Base-by-base conservation (phyloP, 1,140 invertebrate species). In the Lordiphosa mommai region DNA sequence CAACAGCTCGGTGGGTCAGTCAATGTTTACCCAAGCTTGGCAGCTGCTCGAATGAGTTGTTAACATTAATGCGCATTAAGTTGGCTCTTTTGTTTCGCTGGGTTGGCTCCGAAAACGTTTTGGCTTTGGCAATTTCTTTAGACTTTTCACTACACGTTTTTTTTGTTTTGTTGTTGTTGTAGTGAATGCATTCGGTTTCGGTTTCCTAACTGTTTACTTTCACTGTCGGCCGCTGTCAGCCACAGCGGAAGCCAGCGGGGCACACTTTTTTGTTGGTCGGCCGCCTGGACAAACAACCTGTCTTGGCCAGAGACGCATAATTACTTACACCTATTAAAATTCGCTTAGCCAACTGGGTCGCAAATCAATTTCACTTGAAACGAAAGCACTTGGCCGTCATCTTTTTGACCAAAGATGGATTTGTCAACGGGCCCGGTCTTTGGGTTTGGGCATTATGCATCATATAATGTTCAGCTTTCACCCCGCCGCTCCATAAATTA, bases 341-440 rank as follows among this genome's bases (percentile, higher is more conserved):
- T 82, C 56, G 57, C 76, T 51, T 61, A 55, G 66, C 51, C 61
- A 82, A 72, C 76, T 82, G 67, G 76, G 76, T 82, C 76, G 76
- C 61, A 84, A 84, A 82, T 82, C 71, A 82, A 82, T 82, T 82
- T 82, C 76, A 82, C 77, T 82, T 84, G 52, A 72, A 82, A 82
- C 71, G 76, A 82, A 82, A 82, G 76, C 76, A 82, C 49, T 60
- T 49, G 46, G 27, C 61, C 38, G 30, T 38, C 36, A 60, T 55
- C 44, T 43, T 63, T 63, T 63, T 37, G 41, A 10, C 71, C 71
- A 57, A 76, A 84, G 53, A 82, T 82, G 66, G 76, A 82, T 50
- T 49, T 74, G 57, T 69, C 74, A 65, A 61, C 59, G 67, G 47
- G 47, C 47, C 46, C 16, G 33, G 14, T 32, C 10, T 58, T 65